These are phyloP conservation scores for Eublepharis macularius DNA, from an alignment of 2,113 vertebrate species.

Conservation along the genomic window DNA sequence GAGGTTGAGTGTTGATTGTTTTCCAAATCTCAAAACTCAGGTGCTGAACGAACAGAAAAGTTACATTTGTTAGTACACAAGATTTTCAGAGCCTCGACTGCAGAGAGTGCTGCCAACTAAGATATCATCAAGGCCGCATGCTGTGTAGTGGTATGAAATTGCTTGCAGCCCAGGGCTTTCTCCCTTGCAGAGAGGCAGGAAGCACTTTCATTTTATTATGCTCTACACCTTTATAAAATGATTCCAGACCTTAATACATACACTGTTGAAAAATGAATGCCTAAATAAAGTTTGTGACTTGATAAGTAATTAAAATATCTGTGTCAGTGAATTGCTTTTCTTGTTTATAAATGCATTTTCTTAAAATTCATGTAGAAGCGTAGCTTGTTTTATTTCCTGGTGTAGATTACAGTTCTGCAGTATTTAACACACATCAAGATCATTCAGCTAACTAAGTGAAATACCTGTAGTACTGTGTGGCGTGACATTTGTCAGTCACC, in stretches of 20 bases:
- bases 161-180: neutral
- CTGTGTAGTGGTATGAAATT: neutral
- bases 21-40: neutral
- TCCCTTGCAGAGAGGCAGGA: neutral
- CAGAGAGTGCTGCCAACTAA: neutral
- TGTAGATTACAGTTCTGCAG: neutral
- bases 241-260: neutral
- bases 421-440: neutral
- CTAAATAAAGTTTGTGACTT: slow-evolving; percentile 1
- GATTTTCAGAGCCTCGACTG: neutral
- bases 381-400: neutral
- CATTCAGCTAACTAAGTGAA: neutral
- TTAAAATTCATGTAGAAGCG: neutral
- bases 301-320: slow-evolving; percentile 1
- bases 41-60: neutral
- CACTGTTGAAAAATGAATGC: slow-evolving; percentile 17
- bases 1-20: neutral
- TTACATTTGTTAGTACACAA: neutral
- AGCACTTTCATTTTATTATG: slow-evolving; percentile 18
- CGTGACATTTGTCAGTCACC: neutral
- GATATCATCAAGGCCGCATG: neutral
- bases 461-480: neutral
- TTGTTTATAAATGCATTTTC: neutral
- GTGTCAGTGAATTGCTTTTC: neutral
- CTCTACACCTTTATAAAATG: neutral